Evolutionary conservation across 1,140 invertebrate species (phyloP).

Genomic region (Dufourea novaeangliae): DNA sequence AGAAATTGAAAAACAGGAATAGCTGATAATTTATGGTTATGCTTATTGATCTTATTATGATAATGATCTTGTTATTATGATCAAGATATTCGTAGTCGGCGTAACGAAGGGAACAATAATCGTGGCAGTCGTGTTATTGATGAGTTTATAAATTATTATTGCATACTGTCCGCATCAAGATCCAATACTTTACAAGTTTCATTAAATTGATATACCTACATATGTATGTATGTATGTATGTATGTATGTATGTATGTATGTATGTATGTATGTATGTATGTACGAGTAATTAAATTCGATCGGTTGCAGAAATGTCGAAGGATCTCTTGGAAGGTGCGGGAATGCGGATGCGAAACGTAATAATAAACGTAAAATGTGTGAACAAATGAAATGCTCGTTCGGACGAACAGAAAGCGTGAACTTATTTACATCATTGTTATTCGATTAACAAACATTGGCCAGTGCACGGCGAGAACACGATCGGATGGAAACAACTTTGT

Average conservation of each 20-base stretch:
- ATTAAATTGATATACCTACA: too few relatives aligned
- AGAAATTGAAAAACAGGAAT: constrained; percentile 8
- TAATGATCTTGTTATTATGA: too few relatives aligned
- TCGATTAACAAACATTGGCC: not conserved
- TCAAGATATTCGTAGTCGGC: constrained; percentile 11
- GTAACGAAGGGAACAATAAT: constrained; percentile 22
- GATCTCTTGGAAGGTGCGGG: not conserved
- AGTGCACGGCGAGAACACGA: not conserved
- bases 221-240: not conserved
- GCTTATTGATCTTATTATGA: constrained; percentile 45
- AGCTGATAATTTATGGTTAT: constrained; percentile 12
- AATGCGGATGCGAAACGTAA: not conserved
- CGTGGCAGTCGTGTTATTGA: constrained; percentile 1
- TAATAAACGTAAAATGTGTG: constrained; percentile 15
- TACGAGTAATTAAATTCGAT: constrained; percentile 12
- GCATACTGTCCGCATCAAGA: constrained; percentile 26
- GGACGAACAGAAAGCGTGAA: not conserved
- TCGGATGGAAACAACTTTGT: not conserved
- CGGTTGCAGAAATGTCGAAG: not conserved
- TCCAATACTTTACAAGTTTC: too few relatives aligned
- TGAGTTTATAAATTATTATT: constrained; percentile 42
- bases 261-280: not conserved
- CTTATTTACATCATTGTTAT: not conserved
- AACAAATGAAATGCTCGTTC: not conserved
- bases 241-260: not conserved